Evolutionary conservation across 2,888 invertebrate species (phyloP).

Genomic region (Macrosiphum euphorbiae): DNA sequence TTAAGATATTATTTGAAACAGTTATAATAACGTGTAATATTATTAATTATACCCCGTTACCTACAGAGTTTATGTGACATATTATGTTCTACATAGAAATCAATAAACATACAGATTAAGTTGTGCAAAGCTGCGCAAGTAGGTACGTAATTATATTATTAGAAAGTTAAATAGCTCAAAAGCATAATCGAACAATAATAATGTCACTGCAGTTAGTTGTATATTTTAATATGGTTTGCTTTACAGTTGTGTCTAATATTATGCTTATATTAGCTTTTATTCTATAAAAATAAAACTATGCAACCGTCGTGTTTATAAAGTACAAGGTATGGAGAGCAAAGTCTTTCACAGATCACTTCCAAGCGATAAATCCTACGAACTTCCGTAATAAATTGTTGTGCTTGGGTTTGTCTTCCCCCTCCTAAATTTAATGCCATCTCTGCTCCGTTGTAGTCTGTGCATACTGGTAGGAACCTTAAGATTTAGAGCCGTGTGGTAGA

Average conservation of each 20-base stretch:
- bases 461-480: not conserved
- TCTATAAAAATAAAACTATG: not conserved
- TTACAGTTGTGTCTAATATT: not conserved
- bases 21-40: not conserved
- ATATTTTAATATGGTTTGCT: not conserved
- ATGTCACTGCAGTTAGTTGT: not conserved
- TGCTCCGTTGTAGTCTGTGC: not conserved
- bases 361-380: not conserved
- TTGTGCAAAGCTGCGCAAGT: not conserved
- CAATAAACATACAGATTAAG: not conserved
- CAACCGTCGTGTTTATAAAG: not conserved
- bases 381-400: not conserved
- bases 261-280: not conserved
- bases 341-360: not conserved
- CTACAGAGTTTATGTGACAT: not conserved
- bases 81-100: not conserved
- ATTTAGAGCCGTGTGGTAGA: not conserved
- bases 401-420: not conserved
- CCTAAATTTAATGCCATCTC: not conserved
- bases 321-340: not conserved
- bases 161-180: not conserved
- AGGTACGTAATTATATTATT: not conserved
- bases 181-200: not conserved
- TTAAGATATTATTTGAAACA: not conserved
- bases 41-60: not conserved